Base-by-base conservation (phyloP, 1,140 invertebrate genomes). In the Charaxes varanes region DNA sequence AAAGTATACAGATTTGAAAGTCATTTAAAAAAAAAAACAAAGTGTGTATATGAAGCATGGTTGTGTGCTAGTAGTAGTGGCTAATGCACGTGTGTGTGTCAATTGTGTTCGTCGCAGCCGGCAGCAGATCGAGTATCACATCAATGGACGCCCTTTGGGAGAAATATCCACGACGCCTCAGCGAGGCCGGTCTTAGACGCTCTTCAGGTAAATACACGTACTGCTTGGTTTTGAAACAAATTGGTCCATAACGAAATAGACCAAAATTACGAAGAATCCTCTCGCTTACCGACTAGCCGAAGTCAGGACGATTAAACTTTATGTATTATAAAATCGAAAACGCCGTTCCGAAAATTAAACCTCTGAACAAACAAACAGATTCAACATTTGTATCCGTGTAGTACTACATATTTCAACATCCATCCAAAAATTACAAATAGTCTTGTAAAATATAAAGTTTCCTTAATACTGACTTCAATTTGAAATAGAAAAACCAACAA, bases 141-240 rank as follows among this genome's bases (percentile, higher is more conserved):
- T 88, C 88, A 46, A 89, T 90, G 88, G 89, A 91, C 72, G 86
- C 86, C 53, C 85, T 91, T 34, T 91, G 89, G 88, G 89, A 91
- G 70, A 87, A 86, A 66, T 87, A 90, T 49, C 86, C 87, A 34
- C 87, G 88, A 52, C 86, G 88, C 62, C 85, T 91, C 59, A 90
- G 88, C 79, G 90, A 91, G 74, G 89, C 90, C 51, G 90, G 89
- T 53, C 84, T 90, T 31, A 86, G 89, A 58, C 85, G 90, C 73
- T 88, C 88, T 59, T 90, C 90, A 88, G 90, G 91, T 91, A 88
- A 81, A n/a, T n/a, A n/a, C n/a, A n/a, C n/a, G 84, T 72, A 43
- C 42, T 35, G 32, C 23, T 27, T n/a, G n/a, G n/a, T n/a, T n/a
- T n/a, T n/a, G n/a, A n/a, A n/a, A 24, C 34, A 46, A 35, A 37